Base-by-base conservation (phyloP, 2,888 invertebrate genomes). In the Notocelia uddmanniana region DNA sequence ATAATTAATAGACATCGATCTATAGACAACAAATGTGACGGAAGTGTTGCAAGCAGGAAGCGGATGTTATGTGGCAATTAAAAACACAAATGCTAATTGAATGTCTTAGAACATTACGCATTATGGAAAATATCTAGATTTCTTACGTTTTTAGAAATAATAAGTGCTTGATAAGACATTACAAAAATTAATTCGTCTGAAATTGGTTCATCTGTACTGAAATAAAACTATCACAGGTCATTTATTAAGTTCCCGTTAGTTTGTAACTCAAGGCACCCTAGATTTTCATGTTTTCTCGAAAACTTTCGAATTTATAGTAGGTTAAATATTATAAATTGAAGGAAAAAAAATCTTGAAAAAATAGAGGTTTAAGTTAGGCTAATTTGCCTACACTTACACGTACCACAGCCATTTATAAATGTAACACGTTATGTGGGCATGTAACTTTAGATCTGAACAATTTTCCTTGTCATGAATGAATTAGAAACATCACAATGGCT, bases 11-110 rank as follows among this genome's bases (percentile, higher is more conserved):
- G 50, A 63, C 52, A 52, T 34, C 50, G 26, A 63, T 34, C 31
- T 19, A 63, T 21, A 57, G 66, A 68, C 67, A 62, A 37, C 31
- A 31, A 54, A 52, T 71, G 58, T 67, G 60, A 34, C 80, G 80
- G 80, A 81, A 80, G 77, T 63, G 64, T 60, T 45, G 41, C 58
- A 52, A 69, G 57, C 71, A 80, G 80, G 79, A 80, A 80, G 80
- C 80, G 81, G 80, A 80, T 73, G 70, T 74, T 68, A 76, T 75
- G 75, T 74, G 74, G 76, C 74, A 75, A 78, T 76, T 72, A 67
- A 67, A 67, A 72, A 78, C 79, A 75, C 76, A 70, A 74, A 76
- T 76, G 58, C 64, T 75, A 76, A 76, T 74, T 60, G 69, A 70
- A 67, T 73, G 52, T 54, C 54, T 63, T 64, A 64, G 55, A 68